phyloP scores from a whole-genome alignment of 2,888 invertebrate species.

The Ophion ellenae region DNA sequence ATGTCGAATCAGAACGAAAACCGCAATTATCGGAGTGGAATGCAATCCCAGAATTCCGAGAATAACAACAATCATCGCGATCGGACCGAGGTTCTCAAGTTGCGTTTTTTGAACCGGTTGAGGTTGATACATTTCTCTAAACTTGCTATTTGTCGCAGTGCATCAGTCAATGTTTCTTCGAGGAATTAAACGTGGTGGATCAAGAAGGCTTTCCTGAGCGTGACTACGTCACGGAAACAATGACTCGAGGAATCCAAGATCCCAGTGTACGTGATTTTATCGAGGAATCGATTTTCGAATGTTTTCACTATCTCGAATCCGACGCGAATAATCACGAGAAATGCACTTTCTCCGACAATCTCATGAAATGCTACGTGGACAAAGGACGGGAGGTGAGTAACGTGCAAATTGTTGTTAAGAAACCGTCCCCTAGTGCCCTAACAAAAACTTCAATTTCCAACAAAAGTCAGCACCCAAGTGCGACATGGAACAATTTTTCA shows the following conservation, averaged over 20 bases:
- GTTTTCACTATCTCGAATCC: constrained; percentile 86
- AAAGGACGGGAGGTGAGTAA: constrained; percentile 86
- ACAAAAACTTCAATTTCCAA: background rate
- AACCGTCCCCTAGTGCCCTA: too few relatives aligned
- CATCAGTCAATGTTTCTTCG: constrained; percentile 89
- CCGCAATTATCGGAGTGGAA: constrained; percentile 51
- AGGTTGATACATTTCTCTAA: background rate
- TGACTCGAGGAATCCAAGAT: constrained; percentile 87
- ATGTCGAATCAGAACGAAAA: constrained; percentile 46
- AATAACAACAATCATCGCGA: constrained; percentile 66
- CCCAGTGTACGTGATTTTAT: constrained; percentile 89
- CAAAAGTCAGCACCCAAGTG: background rate
- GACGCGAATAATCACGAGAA: constrained; percentile 84
- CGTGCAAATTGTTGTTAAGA: background rate
- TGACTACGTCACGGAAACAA: constrained; percentile 86
- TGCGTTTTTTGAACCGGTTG: background rate
- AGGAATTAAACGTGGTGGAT: constrained; percentile 88
- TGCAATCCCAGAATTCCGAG: constrained; percentile 52
- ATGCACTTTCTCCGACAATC: constrained; percentile 88
- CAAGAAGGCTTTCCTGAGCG: constrained; percentile 88
- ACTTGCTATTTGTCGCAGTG: constrained; percentile 82
- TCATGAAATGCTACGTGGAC: constrained; percentile 88
- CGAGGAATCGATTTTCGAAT: constrained; percentile 89
- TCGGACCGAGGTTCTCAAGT: constrained; percentile 60
- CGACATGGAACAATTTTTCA: background rate